These are phyloP conservation scores for Candoia aspera DNA, from an alignment of 2,113 vertebrate genomes.

Conservation along the genomic window DNA sequence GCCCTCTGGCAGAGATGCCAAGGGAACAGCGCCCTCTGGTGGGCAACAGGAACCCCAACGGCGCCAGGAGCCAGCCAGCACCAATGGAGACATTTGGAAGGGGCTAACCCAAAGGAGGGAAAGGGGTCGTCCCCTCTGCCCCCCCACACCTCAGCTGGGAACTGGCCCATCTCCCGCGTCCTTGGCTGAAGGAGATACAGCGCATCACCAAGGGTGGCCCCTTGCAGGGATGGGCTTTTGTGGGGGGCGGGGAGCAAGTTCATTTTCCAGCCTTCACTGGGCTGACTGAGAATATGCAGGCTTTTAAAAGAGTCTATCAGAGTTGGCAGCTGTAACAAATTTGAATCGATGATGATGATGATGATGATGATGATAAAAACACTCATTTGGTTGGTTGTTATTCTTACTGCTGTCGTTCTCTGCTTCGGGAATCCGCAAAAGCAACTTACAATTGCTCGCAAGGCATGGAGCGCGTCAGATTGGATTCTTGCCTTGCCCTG, in stretches of 20 bases:
- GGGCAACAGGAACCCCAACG: background rate
- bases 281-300: background rate
- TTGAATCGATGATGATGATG: background rate
- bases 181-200: background rate
- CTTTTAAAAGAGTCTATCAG: background rate
- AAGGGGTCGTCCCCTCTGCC: background rate
- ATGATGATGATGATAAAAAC: too few species aligned
- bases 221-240: background rate
- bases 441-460: background rate
- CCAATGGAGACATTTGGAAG: too few species aligned
- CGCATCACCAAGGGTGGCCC: background rate
- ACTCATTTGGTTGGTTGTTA: background rate
- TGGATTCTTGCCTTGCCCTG: background rate
- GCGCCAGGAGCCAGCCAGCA: background rate
- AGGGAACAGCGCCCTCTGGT: background rate
- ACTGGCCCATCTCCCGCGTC: too few species aligned
- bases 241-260: background rate
- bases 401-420: background rate
- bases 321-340: background rate
- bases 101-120: too few species aligned
- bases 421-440: background rate
- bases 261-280: background rate
- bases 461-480: background rate
- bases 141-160: background rate
- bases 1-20: background rate